Evolutionary conservation across 2,797 vertebrate species (phyloP).

Genomic region (Melanogrammus aeglefinus): DNA sequence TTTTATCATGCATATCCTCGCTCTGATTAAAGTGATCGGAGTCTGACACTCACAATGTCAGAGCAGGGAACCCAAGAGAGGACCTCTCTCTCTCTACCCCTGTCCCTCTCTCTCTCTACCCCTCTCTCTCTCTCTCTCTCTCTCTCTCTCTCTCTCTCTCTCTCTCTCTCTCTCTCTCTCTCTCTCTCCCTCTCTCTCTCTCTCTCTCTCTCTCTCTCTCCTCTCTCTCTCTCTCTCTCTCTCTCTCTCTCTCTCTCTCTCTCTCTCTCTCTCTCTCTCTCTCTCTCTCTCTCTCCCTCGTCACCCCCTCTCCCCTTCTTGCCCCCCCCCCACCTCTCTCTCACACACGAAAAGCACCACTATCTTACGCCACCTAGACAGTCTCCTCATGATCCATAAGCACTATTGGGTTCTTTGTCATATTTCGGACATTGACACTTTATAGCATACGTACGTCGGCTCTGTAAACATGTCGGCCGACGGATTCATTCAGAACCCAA

Average conservation of each 20-base stretch:
- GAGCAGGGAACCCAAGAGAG: conserved; percentile 75
- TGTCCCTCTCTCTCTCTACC: not conserved
- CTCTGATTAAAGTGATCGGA: conserved; percentile 99
- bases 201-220: not conserved
- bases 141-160: too few relatives aligned
- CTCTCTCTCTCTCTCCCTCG: not conserved
- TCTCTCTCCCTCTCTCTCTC: conserved; percentile 11
- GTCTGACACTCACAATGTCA: conserved; percentile 99
- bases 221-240: conserved; percentile 6
- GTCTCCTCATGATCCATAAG: not conserved
- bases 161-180: too few relatives aligned
- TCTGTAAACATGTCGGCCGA: too few relatives aligned
- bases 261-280: too few relatives aligned
- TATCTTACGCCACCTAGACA: not conserved
- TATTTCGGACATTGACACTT: too few relatives aligned
- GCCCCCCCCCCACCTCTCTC: too few relatives aligned
- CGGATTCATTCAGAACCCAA: too few relatives aligned
- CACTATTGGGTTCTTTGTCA: not conserved
- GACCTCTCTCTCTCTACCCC: not conserved
- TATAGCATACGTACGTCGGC: too few relatives aligned
- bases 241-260: not conserved
- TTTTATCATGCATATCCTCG: conserved; percentile 99
- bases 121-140: too few relatives aligned
- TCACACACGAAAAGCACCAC: not conserved
- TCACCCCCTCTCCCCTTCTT: too few relatives aligned